A percentile compares a stretch with the other conserved stretches of the same genome.
These are phyloP conservation scores for Caenorhabditis zanzibari DNA, from an alignment of 2,888 invertebrate species.

Conservation along the genomic window DNA sequence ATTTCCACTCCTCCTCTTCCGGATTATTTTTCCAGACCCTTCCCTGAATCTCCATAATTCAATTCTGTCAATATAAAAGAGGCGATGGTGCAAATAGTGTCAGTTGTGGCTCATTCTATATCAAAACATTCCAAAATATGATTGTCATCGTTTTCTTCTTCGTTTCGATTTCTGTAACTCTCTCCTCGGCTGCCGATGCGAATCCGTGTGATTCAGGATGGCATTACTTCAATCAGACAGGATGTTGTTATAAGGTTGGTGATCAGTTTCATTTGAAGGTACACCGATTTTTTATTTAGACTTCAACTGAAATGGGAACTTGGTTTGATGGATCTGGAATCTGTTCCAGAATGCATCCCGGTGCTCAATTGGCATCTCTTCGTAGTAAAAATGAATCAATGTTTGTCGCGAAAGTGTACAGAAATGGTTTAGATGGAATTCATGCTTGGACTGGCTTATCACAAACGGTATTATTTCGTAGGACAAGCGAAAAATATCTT, in stretches of 20 bases:
- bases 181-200: neutral
- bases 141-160: slow-evolving; percentile 1
- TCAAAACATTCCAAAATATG: slow-evolving; percentile 25
- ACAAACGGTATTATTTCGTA: slow-evolving; percentile 32
- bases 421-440: slow-evolving; percentile 40
- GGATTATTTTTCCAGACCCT: slow-evolving; percentile 34
- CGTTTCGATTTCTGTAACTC: neutral
- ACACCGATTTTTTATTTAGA: neutral
- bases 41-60: slow-evolving; percentile 24
- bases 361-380: slow-evolving; percentile 42
- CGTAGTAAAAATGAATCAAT: slow-evolving; percentile 27
- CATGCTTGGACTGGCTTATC: slow-evolving; percentile 53
- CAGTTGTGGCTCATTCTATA: slow-evolving; percentile 19
- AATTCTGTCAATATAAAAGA: slow-evolving; percentile 25
- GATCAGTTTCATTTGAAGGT: neutral
- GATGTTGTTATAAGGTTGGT: slow-evolving; percentile 47
- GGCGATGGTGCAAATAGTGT: slow-evolving; percentile 42
- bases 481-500: neutral
- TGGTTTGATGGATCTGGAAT: slow-evolving; percentile 49
- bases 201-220: slow-evolving; percentile 51
- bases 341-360: slow-evolving; percentile 34
- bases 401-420: slow-evolving; percentile 23
- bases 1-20: slow-evolving; percentile 12
- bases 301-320: slow-evolving; percentile 36
- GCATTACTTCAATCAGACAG: slow-evolving; percentile 51